Percentiles rank a stretch among this genome's conserved stretches.
Evolutionary conservation across 1,140 invertebrate species (phyloP).

Genomic region (Lordiphosa collinella): DNA sequence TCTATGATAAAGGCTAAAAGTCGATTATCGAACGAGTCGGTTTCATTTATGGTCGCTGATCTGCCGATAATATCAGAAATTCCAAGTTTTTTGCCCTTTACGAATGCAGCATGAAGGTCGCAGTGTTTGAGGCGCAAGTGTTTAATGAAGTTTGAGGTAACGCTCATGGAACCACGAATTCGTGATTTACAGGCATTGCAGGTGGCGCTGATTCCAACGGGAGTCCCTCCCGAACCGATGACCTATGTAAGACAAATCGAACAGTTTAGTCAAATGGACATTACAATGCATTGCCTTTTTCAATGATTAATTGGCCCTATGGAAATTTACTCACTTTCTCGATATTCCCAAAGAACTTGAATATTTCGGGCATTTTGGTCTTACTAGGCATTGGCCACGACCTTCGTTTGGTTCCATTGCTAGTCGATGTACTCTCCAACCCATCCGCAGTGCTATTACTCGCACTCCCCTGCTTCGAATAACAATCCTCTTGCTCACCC

Average conservation of each 20-base stretch:
- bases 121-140: conserved; percentile 22
- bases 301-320: background rate
- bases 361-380: conserved; percentile 23
- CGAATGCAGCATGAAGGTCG: conserved; percentile 21
- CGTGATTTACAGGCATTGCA: conserved; percentile 28
- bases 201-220: conserved; percentile 17
- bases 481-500: no score
- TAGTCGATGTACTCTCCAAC: no score
- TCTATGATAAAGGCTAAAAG: conserved; percentile 24
- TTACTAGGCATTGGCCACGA: background rate
- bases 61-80: background rate
- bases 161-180: conserved; percentile 18
- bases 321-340: conserved; percentile 17
- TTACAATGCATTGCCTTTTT: no score
- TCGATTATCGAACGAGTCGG: conserved; percentile 24
- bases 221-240: conserved; percentile 4
- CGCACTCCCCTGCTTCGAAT: no score
- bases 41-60: background rate
- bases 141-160: conserved; percentile 38
- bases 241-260: background rate
- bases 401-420: no score
- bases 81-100: conserved; percentile 15
- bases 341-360: conserved; percentile 22
- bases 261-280: no score
- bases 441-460: no score